Conservation (phyloP, 1,140 invertebrate genomes). For the Dendrolimus kikuchii region DNA sequence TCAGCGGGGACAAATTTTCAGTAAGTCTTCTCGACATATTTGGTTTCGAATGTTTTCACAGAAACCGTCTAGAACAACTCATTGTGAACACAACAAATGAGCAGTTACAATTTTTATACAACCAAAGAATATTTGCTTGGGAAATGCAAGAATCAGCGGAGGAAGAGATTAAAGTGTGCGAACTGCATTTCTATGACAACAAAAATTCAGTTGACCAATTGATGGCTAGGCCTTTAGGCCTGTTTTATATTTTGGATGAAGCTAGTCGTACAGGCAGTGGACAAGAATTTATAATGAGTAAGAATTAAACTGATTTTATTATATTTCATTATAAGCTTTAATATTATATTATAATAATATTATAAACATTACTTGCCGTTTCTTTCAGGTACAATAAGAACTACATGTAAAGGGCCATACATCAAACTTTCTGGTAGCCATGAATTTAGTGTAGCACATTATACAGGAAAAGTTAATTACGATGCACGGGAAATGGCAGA, state of each 20-base stretch:
- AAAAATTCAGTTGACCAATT: slow-evolving; percentile 89
- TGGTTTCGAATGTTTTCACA: slow-evolving; percentile 92
- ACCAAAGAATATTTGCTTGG: slow-evolving; percentile 90
- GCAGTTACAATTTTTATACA: slow-evolving; percentile 91
- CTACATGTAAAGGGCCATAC: slow-evolving; percentile 71
- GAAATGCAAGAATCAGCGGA: slow-evolving; percentile 92
- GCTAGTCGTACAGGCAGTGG: slow-evolving; percentile 81
- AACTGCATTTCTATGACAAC: slow-evolving; percentile 89
- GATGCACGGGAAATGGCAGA: slow-evolving; percentile 85
- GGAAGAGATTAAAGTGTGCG: slow-evolving; percentile 83
- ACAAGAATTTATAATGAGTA: slow-evolving; percentile 71
- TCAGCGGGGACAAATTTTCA: slow-evolving; percentile 85
- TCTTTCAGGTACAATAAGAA: slow-evolving; percentile 70
- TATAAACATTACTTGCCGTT: slow-evolving; percentile 6
- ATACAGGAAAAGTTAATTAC: slow-evolving; percentile 88
- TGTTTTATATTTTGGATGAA: slow-evolving; percentile 92
- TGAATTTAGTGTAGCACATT: slow-evolving; percentile 87
- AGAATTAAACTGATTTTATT: slow-evolving; percentile 15
- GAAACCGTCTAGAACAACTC: slow-evolving; percentile 90
- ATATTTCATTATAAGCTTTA: slow-evolving; percentile 1
- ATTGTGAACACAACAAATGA: slow-evolving; percentile 92
- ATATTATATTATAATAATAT: slow-evolving; percentile 3
- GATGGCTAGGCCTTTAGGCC: slow-evolving; percentile 85
- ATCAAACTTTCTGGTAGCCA: slow-evolving; percentile 76
- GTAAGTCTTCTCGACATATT: slow-evolving; percentile 89